Conservation (phyloP, 2,888 invertebrate genomes). For the Acrobeloides nanus region DNA sequence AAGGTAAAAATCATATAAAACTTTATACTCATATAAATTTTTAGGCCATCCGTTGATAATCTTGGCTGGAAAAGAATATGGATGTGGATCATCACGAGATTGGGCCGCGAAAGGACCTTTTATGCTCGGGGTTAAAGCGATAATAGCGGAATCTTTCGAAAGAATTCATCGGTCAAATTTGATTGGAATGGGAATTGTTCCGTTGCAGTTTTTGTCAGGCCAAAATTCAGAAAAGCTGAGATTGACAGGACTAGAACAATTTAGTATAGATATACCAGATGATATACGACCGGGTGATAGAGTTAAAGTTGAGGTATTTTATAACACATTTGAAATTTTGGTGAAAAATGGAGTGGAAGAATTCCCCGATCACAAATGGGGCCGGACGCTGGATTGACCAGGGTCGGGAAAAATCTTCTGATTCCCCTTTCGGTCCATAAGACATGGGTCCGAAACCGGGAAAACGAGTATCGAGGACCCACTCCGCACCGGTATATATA, state of each 20-base stretch:
- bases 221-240: slow-evolving; percentile 73
- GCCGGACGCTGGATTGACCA: too few species aligned
- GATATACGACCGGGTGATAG: slow-evolving; percentile 42
- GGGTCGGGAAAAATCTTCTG: too few species aligned
- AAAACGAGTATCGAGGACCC: too few species aligned
- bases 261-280: slow-evolving; percentile 36
- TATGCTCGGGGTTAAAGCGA: slow-evolving; percentile 72
- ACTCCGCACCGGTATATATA: too few species aligned
- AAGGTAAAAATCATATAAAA: slow-evolving; percentile 56
- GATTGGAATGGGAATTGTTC: slow-evolving; percentile 94
- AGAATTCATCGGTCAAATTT: slow-evolving; percentile 80
- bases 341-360: too few species aligned
- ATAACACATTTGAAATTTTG: background rate
- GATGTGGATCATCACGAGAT: slow-evolving; percentile 91
- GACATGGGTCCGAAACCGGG: too few species aligned
- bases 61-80: slow-evolving; percentile 91
- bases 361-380: too few species aligned
- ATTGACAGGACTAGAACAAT: slow-evolving; percentile 71
- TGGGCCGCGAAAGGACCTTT: slow-evolving; percentile 98
- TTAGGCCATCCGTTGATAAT: slow-evolving; percentile 63
- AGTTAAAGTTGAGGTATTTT: slow-evolving; percentile 30
- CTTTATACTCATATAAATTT: background rate
- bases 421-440: too few species aligned
- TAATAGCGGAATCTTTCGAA: slow-evolving; percentile 94
- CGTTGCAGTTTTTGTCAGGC: slow-evolving; percentile 77